Evolutionary conservation across 1,140 invertebrate genomes (phyloP).

Genomic region (Zaprionus nigranus): DNA sequence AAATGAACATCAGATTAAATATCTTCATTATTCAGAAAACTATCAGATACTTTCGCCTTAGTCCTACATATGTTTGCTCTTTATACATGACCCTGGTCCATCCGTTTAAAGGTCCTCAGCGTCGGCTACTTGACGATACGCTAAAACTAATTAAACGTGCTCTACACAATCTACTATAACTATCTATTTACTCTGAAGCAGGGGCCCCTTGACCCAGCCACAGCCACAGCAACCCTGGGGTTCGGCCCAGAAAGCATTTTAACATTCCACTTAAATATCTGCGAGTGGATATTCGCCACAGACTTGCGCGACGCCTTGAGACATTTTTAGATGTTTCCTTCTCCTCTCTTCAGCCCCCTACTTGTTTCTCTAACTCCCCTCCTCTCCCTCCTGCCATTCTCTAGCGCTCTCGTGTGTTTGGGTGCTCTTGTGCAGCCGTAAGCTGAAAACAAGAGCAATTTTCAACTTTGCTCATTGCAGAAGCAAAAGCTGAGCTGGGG

Average conservation of each 20-base stretch:
- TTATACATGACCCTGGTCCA: conserved; percentile 12
- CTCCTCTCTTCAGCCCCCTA: not conserved
- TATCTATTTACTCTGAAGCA: conserved; percentile 6
- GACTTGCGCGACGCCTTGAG: conserved; percentile 47
- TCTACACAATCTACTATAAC: conserved; percentile 59
- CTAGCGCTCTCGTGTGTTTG: conserved; percentile 7
- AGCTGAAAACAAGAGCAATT: conserved; percentile 56
- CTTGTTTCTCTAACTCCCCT: not conserved
- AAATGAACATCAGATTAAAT: not conserved
- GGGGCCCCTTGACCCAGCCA: conserved; percentile 14
- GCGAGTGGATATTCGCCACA: conserved; percentile 42
- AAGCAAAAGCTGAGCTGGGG: no score
- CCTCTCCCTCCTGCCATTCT: not conserved
- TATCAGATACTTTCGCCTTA: not conserved
- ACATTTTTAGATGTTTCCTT: conserved; percentile 44
- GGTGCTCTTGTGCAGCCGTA: conserved; percentile 24
- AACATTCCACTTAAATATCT: conserved; percentile 58
- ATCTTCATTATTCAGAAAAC: no score
- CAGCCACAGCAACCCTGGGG: conserved; percentile 24
- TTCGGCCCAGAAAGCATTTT: conserved; percentile 21
- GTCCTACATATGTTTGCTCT: not conserved
- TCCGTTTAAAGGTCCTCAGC: not conserved
- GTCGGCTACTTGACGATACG: conserved; percentile 11
- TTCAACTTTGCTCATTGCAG: conserved; percentile 62
- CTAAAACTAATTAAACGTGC: conserved; percentile 68